Base-by-base conservation (phyloP, 2,888 invertebrate species). In the Platerodrilus igneus region DNA sequence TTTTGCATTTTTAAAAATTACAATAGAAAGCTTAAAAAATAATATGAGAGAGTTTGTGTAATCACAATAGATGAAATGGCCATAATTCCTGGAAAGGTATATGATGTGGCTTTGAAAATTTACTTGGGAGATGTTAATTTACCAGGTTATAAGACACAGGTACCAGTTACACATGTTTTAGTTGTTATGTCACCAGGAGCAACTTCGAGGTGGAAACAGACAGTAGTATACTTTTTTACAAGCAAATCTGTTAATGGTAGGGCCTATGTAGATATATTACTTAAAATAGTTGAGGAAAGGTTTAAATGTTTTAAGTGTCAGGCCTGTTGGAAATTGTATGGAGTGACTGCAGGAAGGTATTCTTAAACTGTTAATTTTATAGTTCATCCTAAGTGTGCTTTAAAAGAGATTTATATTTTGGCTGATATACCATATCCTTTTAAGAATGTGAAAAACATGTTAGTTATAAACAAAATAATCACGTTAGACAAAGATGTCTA, bases 121-220 rank as follows among this genome's bases (percentile, higher is more conserved):
- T n/a, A n/a, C n/a, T n/a, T n/a, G n/a, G n/a, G n/a, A n/a, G n/a
- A n/a, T n/a, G n/a, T n/a, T n/a, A n/a, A n/a, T n/a, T n/a, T n/a
- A n/a, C n/a, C n/a, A n/a, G n/a, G n/a, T n/a, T n/a, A n/a, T n/a
- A n/a, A n/a, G n/a, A n/a, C n/a, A n/a, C n/a, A n/a, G n/a, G n/a
- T n/a, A n/a, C n/a, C n/a, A n/a, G 56, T 56, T 4, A 50, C 44
- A 9, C 54, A 57, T 47, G 53, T 41, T n/a, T 35, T 58, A 20
- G 55, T 58, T 18, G 47, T 58, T 25, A 53, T 59, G 51, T 23
- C 59, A 17, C 53, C 38, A 14, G 58, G 57, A 15, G 40, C 57
- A 7, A 38, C 32, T 4, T 39, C 38, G 14, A 21, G 54, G n/a
- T 58, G 56, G 57, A 58, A 60, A 26, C 56, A 58, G 32, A 37